phyloP scores from a whole-genome alignment of 30 jellyfish, hydroid and myxozoan species.

The Mastigias papua region DNA sequence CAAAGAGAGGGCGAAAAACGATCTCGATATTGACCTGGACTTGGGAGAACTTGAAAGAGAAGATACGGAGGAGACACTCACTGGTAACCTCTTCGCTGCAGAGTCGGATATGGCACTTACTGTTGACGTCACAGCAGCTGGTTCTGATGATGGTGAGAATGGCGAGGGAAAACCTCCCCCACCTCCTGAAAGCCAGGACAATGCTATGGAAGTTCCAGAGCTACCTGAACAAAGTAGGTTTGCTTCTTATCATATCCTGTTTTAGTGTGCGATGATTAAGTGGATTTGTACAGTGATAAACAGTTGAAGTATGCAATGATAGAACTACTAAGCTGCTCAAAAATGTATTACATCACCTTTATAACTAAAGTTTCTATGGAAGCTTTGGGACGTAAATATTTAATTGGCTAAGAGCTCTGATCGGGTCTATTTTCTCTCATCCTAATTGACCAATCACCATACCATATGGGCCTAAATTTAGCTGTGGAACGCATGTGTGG shows the following conservation, averaged over 20 bases:
- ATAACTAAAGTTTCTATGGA: too few species aligned
- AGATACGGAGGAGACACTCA: constrained; percentile 60
- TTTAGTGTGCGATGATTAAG: too few species aligned
- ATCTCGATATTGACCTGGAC: constrained; percentile 68
- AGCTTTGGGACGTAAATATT: too few species aligned
- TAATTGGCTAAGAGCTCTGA: too few species aligned
- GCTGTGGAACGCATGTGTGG: too few species aligned
- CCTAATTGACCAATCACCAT: too few species aligned
- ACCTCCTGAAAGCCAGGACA: constrained; percentile 9
- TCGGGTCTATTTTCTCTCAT: too few species aligned
- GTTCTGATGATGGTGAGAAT: constrained; percentile 4
- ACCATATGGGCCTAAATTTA: too few species aligned
- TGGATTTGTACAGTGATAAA: too few species aligned
- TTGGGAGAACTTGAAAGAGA: constrained; percentile 55
- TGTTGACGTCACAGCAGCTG: constrained; percentile 13
- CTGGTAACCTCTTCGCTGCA: constrained; percentile 28
- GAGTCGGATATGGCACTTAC: constrained; percentile 46
- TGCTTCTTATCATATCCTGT: background rate
- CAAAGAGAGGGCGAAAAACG: constrained; percentile 63
- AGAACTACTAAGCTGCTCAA: too few species aligned
- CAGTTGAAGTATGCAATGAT: too few species aligned
- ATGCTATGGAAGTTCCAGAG: constrained; percentile 64
- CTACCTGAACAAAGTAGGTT: constrained; percentile 46
- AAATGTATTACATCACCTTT: too few species aligned
- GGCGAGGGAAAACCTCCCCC: constrained; percentile 61